Percentiles rank a stretch among this genome's conserved stretches.
phyloP scores from a whole-genome alignment of 2,797 vertebrate genomes.

The Acanthiza pusilla region DNA sequence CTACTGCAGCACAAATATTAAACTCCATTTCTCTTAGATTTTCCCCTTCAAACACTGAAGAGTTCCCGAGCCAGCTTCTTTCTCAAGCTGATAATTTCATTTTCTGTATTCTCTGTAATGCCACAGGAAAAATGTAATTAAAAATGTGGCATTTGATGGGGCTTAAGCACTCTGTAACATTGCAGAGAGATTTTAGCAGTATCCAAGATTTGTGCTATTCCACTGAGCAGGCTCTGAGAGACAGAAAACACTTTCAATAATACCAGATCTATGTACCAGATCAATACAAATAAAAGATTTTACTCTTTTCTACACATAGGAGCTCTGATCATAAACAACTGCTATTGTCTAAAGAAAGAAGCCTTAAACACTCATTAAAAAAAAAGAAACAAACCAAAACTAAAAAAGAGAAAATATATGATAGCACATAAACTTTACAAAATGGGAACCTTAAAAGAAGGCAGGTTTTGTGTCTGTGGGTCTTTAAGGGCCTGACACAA shows the following conservation, averaged over 20 bases:
- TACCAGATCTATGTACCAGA: not conserved
- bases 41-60: not conserved
- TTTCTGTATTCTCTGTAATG: not conserved
- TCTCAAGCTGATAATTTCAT: not conserved
- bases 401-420: not conserved
- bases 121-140: not conserved
- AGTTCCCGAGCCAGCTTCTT: not conserved
- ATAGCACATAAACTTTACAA: not conserved
- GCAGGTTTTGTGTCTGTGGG: not conserved
- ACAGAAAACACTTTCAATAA: not conserved
- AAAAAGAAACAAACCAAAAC: not conserved
- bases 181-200: not conserved
- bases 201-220: not conserved
- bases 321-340: not conserved
- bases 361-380: not conserved
- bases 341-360: not conserved
- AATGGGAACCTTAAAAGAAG: not conserved
- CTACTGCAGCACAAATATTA: not conserved
- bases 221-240: not conserved
- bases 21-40: not conserved
- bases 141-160: not conserved
- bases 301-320: not conserved
- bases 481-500: not conserved
- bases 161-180: not conserved
- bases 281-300: not conserved